Conservation (phyloP, 1,140 invertebrate genomes). For the Temnothorax curvispinosus region DNA sequence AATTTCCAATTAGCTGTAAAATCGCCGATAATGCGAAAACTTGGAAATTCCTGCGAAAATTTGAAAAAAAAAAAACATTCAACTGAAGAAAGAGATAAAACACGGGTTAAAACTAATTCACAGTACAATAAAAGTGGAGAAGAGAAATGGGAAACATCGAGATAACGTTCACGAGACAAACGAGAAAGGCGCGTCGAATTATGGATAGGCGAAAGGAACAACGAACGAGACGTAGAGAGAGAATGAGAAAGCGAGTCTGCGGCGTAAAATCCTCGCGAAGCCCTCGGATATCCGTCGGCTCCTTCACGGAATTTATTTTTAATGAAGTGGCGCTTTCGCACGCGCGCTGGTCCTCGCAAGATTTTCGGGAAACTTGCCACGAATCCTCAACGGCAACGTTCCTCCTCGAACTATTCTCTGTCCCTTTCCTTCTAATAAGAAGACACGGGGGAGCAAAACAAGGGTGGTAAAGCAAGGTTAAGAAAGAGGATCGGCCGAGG, state of each 20-base stretch:
- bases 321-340: conserved; percentile 80
- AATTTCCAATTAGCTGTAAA: not conserved
- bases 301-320: conserved; percentile 83
- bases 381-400: not conserved
- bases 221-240: conserved; percentile 19
- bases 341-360: conserved; percentile 35
- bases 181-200: conserved; percentile 23
- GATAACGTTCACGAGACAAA: conserved; percentile 4
- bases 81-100: not conserved
- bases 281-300: conserved; percentile 79
- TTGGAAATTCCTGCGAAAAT: not conserved
- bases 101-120: conserved; percentile 4
- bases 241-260: conserved; percentile 17
- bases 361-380: conserved; percentile 34
- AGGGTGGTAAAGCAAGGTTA: not conserved
- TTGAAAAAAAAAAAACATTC: not conserved
- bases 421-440: not conserved
- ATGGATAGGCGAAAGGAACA: conserved; percentile 20
- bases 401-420: not conserved
- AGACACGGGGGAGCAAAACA: not conserved
- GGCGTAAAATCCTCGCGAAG: conserved; percentile 80
- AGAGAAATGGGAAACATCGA: not conserved
- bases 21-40: not conserved
- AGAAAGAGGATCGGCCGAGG: not conserved
- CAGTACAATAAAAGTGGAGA: not conserved